Base-by-base conservation (phyloP, 2,888 invertebrate species). In the Orgyia antiqua region DNA sequence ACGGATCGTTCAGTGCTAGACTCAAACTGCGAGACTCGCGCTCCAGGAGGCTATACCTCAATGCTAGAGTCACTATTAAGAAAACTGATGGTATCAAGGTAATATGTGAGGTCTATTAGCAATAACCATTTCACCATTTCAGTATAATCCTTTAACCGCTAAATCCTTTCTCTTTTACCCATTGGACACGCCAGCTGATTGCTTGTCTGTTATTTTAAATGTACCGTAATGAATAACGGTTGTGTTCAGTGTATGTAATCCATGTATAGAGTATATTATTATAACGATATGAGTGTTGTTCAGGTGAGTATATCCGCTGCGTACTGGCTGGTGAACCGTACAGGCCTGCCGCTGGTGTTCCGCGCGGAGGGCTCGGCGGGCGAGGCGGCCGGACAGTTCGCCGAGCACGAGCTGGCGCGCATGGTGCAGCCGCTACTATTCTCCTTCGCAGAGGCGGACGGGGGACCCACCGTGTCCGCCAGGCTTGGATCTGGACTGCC, bases 311-410 rank as follows among this genome's bases (percentile, higher is more conserved):
- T 98, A 13, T 93, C 92, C 27, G 94, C 95, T 2, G 94, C 95
- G 2, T 97, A 93, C 82, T 99, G 98, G 98, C 90, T 99, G 47
- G 92, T 99, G 36, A 99, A 99, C 86, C 94, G 95, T 74, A 94
- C 97, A 4, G 98, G 98, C 0, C 84, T 99, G 39, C 98, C 99
- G n/a, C 83, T 99, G 39, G 93, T 99, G 31, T 97, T 98, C 74
- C 91, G 93, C 51, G 98, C 98, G 76, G 97, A 96, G 70, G 94
- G 95, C 8, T 90, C 91, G 2, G 88, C 89, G 7, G 68, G 82
- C 13, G 93, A 92, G 57, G 92, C 94, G 42, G 94, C 95, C 4
- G 98, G 98, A 2, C 98, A 98, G 82, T 95, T 94, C 70, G 92
- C 92, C 35, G 99, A 99, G 72, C 96, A 99, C 71, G 99, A 99